phyloP scores from a whole-genome alignment of 2,888 invertebrate genomes.

The Cephus pulcher region DNA sequence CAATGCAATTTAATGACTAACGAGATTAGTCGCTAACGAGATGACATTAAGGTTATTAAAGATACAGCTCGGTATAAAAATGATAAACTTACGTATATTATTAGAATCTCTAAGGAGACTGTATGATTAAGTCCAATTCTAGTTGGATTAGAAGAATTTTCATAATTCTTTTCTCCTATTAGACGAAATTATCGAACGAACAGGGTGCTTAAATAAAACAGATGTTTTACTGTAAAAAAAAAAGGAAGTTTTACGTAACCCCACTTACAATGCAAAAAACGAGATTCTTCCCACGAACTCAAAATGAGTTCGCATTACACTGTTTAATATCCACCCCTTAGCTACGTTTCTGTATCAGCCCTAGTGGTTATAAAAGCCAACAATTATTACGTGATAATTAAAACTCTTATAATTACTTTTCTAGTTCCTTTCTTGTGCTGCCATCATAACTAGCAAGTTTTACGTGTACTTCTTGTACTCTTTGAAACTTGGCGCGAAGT shows the following conservation, averaged over 20 bases:
- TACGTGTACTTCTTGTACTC: background rate
- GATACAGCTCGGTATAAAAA: background rate
- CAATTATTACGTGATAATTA: background rate
- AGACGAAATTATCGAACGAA: background rate
- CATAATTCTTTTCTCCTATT: background rate
- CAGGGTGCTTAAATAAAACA: background rate
- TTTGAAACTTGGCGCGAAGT: background rate
- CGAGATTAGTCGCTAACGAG: background rate
- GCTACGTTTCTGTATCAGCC: background rate
- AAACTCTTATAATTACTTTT: background rate
- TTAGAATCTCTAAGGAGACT: background rate
- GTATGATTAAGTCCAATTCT: background rate
- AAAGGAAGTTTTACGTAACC: background rate
- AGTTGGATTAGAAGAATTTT: background rate
- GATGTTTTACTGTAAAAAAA: background rate
- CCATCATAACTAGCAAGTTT: background rate
- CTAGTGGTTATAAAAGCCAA: background rate
- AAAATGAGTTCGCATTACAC: background rate
- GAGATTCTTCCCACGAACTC: background rate
- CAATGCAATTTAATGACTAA: background rate
- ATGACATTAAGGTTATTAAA: background rate
- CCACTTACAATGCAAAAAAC: background rate
- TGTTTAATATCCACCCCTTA: background rate
- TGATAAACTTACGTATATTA: background rate
- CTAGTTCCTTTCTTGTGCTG: background rate